Percentiles rank a stretch among this genome's conserved stretches.
phyloP scores from a whole-genome alignment of 1,140 invertebrate genomes.

The Magallana ariakensis region DNA sequence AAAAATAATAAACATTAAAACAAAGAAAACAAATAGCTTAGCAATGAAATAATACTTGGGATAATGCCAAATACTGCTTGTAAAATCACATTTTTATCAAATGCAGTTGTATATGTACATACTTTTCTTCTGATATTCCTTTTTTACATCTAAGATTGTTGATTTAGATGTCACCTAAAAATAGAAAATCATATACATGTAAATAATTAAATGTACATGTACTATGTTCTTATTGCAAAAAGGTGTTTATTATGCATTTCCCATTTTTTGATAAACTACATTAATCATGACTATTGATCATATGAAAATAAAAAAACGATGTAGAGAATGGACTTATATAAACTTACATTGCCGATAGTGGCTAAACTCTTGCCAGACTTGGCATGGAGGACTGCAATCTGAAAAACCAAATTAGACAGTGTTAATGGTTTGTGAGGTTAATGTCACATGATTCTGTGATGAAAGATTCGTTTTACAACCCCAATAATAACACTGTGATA shows the following conservation, averaged over 20 bases:
- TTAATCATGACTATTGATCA: too few species aligned
- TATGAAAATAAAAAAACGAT: too few species aligned
- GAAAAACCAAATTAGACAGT: not conserved
- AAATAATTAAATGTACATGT: not conserved
- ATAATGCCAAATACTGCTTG: too few species aligned
- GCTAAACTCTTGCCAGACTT: constrained; percentile 53
- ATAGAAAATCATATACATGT: not conserved
- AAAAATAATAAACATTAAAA: not conserved
- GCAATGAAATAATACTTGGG: too few species aligned
- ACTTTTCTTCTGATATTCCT: constrained; percentile 83
- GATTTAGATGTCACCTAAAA: constrained; percentile 81
- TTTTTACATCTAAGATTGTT: constrained; percentile 88
- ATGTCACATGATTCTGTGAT: too few species aligned
- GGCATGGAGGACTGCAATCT: constrained; percentile 47
- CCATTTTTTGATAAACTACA: too few species aligned
- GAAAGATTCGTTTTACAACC: too few species aligned
- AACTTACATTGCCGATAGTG: constrained; percentile 52
- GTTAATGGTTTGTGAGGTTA: too few species aligned
- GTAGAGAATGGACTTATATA: too few species aligned
- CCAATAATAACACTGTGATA: too few species aligned
- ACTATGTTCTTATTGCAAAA: not conserved
- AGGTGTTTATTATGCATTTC: not conserved
- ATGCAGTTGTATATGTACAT: constrained; percentile 40
- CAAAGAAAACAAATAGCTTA: too few species aligned
- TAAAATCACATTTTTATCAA: too few species aligned